A percentile compares a stretch with the other conserved stretches of the same genome.
These are phyloP conservation scores for Amphimedon queenslandica DNA, from an alignment of 37 sponge, comb jelly and placozoan genomes.

Conservation along the genomic window DNA sequence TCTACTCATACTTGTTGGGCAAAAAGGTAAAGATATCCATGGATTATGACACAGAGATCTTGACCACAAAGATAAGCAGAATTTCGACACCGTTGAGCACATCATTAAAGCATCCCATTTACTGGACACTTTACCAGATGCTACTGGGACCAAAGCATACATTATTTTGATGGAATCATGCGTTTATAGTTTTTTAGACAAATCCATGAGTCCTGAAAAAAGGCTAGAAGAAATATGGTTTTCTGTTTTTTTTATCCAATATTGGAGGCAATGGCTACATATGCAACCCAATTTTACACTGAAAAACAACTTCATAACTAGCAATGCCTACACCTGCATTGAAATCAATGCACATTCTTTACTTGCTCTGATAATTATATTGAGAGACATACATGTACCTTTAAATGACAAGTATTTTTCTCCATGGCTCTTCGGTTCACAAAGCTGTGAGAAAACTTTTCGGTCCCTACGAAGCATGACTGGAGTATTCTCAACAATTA, in stretches of 20 bases:
- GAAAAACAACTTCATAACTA: conserved; percentile 9
- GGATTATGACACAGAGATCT: conserved; percentile 15
- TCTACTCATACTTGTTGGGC: background rate
- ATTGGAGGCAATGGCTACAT: conserved; percentile 23
- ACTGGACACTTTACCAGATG: conserved; percentile 10
- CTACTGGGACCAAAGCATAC: conserved; percentile 3
- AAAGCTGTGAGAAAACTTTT: conserved; percentile 14
- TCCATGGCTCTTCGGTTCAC: conserved; percentile 21
- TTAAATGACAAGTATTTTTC: background rate
- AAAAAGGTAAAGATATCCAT: conserved; percentile 16
- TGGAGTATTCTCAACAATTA: conserved; percentile 13
- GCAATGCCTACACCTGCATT: conserved; percentile 20
- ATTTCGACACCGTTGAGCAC: conserved; percentile 1
- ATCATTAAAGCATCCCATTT: background rate
- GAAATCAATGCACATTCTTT: conserved; percentile 30
- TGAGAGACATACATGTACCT: background rate
- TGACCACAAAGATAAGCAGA: conserved; percentile 35
- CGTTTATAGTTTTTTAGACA: conserved; percentile 25
- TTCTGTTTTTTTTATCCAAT: conserved; percentile 21
- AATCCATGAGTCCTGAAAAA: background rate
- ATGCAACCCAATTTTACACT: conserved; percentile 1
- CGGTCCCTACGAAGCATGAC: conserved; percentile 21
- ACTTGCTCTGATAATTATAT: background rate
- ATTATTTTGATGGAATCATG: background rate
- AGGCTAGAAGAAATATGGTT: conserved; percentile 19